Evolutionary conservation across 2,888 invertebrate species (phyloP), one percentile per base, ranked within the genome.

Genomic region (Patella depressa): DNA sequence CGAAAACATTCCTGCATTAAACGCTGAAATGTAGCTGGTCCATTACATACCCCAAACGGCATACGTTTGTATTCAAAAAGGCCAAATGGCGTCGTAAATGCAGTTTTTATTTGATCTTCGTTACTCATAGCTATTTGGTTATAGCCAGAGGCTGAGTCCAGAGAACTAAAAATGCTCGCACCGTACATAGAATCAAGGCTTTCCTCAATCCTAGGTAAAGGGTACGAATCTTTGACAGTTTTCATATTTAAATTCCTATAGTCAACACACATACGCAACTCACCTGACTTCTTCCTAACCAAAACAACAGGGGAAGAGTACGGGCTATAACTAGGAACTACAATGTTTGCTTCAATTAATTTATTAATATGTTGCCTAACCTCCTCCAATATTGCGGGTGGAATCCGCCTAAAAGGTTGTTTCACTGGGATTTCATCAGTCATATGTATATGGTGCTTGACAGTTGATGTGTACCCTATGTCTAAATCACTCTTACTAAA

Each of bases 71-170:
- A 83, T 74, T 85, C 81, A 71, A 79, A 85, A 5, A 84, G 72
- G 14, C 83, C 80, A 24, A 73, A 79, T 53, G 81, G 79, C 3
- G 79, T 72, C 7, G 78, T 54, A 65, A 84, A 83, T 45, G 86
- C 85, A 3, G 87, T 86, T 53, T 85, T 86, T 1, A 79, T 57
- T 34, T 72, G 80, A 29, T 82, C 83, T 34, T 81, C 72, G n/a
- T 82, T 79, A 9, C 71, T 80, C 12, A 89, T 45, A 5, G 79
- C 72, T 15, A 85, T 74, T 71, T 85, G 84, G 76, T 82, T 84
- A 74, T 82, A 89, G n/a, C 86, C 87, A 57, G n/a, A n/a, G n/a
- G n/a, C n/a, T n/a, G n/a, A n/a, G n/a, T n/a, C n/a, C n/a, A n/a
- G 59, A 19, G 15, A 57, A 45, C 57, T 34, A 45, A 74, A 74